A percentile compares a stretch with the other conserved stretches of the same genome.
phyloP scores from a whole-genome alignment of 2,113 vertebrate species.

The Rhinopomastus cyanomelas region DNA sequence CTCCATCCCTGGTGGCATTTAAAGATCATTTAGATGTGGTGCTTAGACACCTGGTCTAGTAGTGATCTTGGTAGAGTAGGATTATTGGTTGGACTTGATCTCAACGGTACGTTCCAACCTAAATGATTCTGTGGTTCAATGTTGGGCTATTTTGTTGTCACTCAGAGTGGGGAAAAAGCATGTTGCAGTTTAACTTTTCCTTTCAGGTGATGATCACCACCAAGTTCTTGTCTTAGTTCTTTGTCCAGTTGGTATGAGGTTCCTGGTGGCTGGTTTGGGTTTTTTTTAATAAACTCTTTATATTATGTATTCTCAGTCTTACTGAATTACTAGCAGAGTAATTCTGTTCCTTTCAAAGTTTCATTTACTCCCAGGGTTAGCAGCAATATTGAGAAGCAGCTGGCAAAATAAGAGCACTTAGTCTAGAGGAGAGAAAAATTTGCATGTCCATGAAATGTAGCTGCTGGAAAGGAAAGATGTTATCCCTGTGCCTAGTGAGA shows the following conservation, averaged over 20 bases:
- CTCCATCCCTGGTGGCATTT: too few species aligned
- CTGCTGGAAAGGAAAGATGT: background rate
- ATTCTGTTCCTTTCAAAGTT: background rate
- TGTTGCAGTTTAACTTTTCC: background rate
- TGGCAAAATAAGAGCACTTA: background rate
- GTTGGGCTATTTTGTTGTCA: background rate
- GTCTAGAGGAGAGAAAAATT: slow-evolving; percentile 10
- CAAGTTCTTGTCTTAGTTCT: background rate
- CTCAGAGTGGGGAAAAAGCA: background rate
- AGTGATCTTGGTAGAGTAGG: too few species aligned
- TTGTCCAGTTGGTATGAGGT: background rate
- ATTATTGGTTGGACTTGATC: too few species aligned
- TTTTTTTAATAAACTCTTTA: background rate
- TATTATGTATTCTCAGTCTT: background rate
- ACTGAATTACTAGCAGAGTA: background rate
- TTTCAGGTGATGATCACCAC: background rate
- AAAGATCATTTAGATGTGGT: too few species aligned
- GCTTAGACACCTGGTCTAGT: too few species aligned
- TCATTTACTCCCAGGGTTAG: background rate
- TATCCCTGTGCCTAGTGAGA: slow-evolving; percentile 25
- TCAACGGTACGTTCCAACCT: too few species aligned
- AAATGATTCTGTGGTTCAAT: too few species aligned
- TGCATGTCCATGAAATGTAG: background rate
- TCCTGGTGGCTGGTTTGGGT: background rate
- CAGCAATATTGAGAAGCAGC: background rate